Percentiles rank a stretch among this genome's conserved stretches.
phyloP scores from a whole-genome alignment of 1,140 invertebrate species.

The Danaus melanippus region DNA sequence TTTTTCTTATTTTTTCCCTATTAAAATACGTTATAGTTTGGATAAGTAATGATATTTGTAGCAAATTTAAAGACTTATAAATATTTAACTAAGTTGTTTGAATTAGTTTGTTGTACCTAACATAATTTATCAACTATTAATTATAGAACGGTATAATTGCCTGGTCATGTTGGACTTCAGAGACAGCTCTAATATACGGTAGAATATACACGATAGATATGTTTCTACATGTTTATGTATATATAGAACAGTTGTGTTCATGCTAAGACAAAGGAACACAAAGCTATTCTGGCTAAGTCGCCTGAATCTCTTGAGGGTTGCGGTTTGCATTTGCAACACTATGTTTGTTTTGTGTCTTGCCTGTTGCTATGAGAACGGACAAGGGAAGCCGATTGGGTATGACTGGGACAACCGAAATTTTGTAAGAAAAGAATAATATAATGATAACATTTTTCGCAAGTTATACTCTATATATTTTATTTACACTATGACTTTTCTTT shows the following conservation, averaged over 20 bases:
- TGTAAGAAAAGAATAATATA: neutral
- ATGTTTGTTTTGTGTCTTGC: slow-evolving; percentile 30
- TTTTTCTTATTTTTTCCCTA: slow-evolving; percentile 44
- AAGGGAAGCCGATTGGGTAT: slow-evolving; percentile 10
- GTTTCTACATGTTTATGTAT: slow-evolving; percentile 1
- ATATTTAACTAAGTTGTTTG: neutral
- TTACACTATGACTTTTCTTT: neutral
- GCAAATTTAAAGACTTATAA: neutral
- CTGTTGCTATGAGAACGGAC: slow-evolving; percentile 32
- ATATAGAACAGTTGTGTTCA: slow-evolving; percentile 19
- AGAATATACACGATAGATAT: slow-evolving; percentile 31
- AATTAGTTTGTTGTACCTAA: neutral
- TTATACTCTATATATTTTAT: no score
- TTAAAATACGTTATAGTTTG: slow-evolving; percentile 6
- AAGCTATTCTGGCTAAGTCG: slow-evolving; percentile 34
- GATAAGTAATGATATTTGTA: neutral
- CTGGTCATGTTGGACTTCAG: neutral
- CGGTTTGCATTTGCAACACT: slow-evolving; percentile 31
- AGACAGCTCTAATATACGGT: slow-evolving; percentile 5
- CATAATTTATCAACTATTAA: neutral
- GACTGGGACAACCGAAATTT: slow-evolving; percentile 5
- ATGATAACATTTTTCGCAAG: no score
- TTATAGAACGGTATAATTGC: no score
- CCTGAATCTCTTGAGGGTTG: slow-evolving; percentile 36
- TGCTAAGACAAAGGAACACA: slow-evolving; percentile 35